Evolutionary conservation across 2,888 invertebrate genomes (phyloP), one percentile per base, ranked within the genome.

Genomic region (Drosophila paucipuncta): DNA sequence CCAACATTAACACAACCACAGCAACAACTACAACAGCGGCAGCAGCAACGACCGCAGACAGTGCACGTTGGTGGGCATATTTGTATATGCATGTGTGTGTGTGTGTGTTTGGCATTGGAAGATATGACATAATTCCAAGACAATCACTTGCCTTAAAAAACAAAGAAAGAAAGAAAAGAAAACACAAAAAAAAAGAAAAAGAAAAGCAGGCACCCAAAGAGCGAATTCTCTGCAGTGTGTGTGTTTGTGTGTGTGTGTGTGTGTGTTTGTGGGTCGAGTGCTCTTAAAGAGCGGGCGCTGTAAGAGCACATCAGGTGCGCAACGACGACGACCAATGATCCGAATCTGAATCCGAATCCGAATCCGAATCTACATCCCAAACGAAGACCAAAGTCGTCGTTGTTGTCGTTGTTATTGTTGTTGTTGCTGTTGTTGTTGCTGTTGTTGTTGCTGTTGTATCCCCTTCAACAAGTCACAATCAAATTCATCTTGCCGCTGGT

Each of bases 91-190:
- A 4, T 31, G 11, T 39, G 28, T 57, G 4, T 37, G 37, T 76
- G 66, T 65, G 25, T 28, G n/a, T 82, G 76, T 84, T 75, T 81
- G 71, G 76, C 68, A 76, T 78, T 81, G 75, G 80, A 80, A 85
- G 80, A 85, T 91, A 91, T 89, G 89, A 89, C 91, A 91, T 89
- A 89, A 89, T 89, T 89, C 80, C 88, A 83, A 85, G 85, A 80
- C 81, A 80, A 80, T 81, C 85, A 78, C 76, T 76, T 78, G 79
- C 79, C 76, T 64, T 68, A 72, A 66, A 71, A 58, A 43, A 22
- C 22, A 63, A 61, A 47, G 49, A 49, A 66, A 69, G 43, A 61
- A 60, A 16, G 47, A 47, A 47, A 47, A 16, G 25, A 47, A 47
- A 47, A 9, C 25, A 54, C 49, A 62, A 61, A 18, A 60, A 39